A percentile compares a stretch with the other conserved stretches of the same genome.
phyloP scores from a whole-genome alignment of 2,888 invertebrate species.

The Lycocerus yunnanus region DNA sequence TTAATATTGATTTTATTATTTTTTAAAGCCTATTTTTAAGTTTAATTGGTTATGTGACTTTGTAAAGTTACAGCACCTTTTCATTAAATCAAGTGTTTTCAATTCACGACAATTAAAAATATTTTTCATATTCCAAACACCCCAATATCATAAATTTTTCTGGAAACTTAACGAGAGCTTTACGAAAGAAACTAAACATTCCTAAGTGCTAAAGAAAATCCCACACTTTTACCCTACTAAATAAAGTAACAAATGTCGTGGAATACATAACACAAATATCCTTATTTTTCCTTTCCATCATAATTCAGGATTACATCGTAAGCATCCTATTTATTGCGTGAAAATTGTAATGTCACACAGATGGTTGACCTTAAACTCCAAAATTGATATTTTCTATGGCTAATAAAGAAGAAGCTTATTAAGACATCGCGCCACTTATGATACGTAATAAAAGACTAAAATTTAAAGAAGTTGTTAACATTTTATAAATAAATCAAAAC shows the following conservation, averaged over 20 bases:
- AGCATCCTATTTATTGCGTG: slow-evolving; percentile 50
- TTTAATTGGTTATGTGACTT: too few species aligned
- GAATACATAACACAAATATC: slow-evolving; percentile 41
- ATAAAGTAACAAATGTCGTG: slow-evolving; percentile 32
- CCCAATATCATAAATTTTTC: not conserved
- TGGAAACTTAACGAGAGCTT: slow-evolving; percentile 7
- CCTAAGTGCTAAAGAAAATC: slow-evolving; percentile 21
- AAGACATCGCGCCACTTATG: not conserved
- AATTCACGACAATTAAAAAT: not conserved
- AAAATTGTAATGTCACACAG: slow-evolving; percentile 52
- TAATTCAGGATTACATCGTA: slow-evolving; percentile 52
- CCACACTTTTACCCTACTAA: slow-evolving; percentile 26
- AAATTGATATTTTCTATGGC: not conserved
- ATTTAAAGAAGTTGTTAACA: slow-evolving; percentile 12
- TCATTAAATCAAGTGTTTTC: not conserved
- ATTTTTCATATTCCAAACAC: not conserved
- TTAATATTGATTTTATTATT: not conserved
- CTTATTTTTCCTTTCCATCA: slow-evolving; percentile 42
- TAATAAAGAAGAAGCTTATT: not conserved
- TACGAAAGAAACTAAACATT: slow-evolving; percentile 19
- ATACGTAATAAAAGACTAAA: not conserved
- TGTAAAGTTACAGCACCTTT: not conserved
- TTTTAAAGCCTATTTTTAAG: not conserved
- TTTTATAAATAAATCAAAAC: slow-evolving; percentile 29
- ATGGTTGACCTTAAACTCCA: slow-evolving; percentile 36